phyloP scores from a whole-genome alignment of 1,140 invertebrate genomes.

The Trinorchestia longiramus region DNA sequence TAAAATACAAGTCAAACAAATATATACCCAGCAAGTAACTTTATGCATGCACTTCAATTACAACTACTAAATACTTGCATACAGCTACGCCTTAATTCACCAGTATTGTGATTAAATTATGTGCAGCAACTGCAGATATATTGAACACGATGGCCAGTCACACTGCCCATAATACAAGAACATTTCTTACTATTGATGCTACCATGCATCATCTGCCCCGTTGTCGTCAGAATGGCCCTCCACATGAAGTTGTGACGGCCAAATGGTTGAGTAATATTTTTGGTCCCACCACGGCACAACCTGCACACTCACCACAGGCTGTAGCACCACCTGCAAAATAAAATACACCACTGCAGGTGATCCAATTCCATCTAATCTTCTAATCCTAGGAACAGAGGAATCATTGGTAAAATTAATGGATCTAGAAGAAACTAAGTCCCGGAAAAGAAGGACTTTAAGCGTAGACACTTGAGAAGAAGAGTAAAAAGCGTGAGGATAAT shows the following conservation, averaged over 20 bases:
- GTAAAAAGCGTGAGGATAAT: too few species aligned
- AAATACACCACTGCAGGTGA: too few species aligned
- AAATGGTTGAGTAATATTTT: slow-evolving; percentile 38
- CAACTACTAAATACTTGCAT: too few species aligned
- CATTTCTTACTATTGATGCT: not conserved
- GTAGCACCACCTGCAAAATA: slow-evolving; percentile 20
- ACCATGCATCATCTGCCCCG: not conserved
- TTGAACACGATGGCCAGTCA: not conserved
- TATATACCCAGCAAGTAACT: not conserved
- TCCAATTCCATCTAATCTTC: too few species aligned
- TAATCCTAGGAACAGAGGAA: too few species aligned
- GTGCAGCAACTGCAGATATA: not conserved
- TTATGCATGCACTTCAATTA: not conserved
- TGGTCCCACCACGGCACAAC: slow-evolving; percentile 39
- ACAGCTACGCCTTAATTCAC: too few species aligned
- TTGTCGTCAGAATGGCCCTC: not conserved
- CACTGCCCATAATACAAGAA: not conserved
- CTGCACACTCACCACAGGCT: slow-evolving; percentile 36
- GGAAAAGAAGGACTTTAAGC: too few species aligned
- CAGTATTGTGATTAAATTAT: not conserved
- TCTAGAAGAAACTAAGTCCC: too few species aligned
- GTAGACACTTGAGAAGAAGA: too few species aligned
- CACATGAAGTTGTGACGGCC: not conserved
- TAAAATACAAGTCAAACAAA: not conserved
- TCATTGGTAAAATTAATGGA: too few species aligned